phyloP scores from a whole-genome alignment of 2,797 vertebrate genomes.

The Carapus acus region DNA sequence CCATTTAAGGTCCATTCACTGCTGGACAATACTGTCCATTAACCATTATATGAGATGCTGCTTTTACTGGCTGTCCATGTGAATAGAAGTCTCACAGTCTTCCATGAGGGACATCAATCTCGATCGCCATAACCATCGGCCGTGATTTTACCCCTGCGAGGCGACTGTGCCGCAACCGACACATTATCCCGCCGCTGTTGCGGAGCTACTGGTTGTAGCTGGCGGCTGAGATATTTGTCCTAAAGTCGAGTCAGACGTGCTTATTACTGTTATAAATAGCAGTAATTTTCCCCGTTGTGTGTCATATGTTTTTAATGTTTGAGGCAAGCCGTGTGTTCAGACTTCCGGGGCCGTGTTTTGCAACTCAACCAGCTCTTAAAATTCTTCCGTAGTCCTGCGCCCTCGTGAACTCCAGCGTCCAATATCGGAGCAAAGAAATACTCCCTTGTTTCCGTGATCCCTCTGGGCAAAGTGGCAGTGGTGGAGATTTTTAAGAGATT shows the following conservation, averaged over 20 bases:
- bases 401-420: slow-evolving; percentile 56
- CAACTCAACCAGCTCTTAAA: slow-evolving; percentile 39
- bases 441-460: slow-evolving; percentile 60
- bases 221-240: slow-evolving; percentile 40
- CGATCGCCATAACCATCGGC: slow-evolving; percentile 32
- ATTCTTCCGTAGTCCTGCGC: slow-evolving; percentile 43
- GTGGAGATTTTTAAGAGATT: slow-evolving; percentile 62
- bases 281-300: slow-evolving; percentile 42
- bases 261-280: slow-evolving; percentile 48
- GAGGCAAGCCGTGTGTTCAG: slow-evolving; percentile 32
- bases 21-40: slow-evolving; percentile 53
- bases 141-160: slow-evolving; percentile 12
- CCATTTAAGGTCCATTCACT: slow-evolving; percentile 51
- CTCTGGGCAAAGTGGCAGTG: slow-evolving; percentile 55
- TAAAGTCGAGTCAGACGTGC: slow-evolving; percentile 38
- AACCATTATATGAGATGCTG: slow-evolving; percentile 47
- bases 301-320: slow-evolving; percentile 50
- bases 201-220: slow-evolving; percentile 32
- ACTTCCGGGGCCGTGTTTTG: slow-evolving; percentile 2
- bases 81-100: slow-evolving; percentile 49
- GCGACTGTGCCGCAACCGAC: slow-evolving; percentile 1
- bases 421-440: slow-evolving; percentile 63
- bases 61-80: slow-evolving; percentile 52
- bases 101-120: slow-evolving; percentile 39
- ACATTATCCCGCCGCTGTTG: slow-evolving; percentile 23